Evolutionary conservation across 1,140 invertebrate genomes (phyloP).

Genomic region (Bombus balteatus): DNA sequence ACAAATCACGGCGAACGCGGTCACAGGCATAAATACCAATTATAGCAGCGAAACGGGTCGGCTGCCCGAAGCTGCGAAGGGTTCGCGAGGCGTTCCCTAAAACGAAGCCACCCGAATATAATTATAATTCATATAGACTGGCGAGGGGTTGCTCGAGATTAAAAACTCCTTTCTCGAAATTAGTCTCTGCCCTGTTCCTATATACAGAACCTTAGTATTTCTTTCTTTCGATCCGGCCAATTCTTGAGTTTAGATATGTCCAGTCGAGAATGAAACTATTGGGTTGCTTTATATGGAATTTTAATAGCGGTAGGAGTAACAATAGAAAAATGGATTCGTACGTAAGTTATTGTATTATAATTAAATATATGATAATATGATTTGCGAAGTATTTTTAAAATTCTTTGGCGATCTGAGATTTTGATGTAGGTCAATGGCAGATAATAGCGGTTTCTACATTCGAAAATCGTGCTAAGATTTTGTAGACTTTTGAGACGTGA

Average conservation of each 20-base stretch:
- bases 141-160: conserved; percentile 61
- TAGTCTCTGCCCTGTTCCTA: conserved; percentile 6
- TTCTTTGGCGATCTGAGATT: too few species aligned
- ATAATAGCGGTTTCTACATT: too few species aligned
- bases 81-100: conserved; percentile 60
- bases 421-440: too few species aligned
- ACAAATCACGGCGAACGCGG: conserved; percentile 67
- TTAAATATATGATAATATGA: too few species aligned
- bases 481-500: too few species aligned
- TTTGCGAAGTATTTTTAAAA: too few species aligned
- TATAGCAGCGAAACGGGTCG: conserved; percentile 44
- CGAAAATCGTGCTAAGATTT: too few species aligned
- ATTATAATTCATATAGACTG: conserved; percentile 69
- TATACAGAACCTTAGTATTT: background rate
- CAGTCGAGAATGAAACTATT: too few species aligned
- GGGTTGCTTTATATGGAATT: too few species aligned
- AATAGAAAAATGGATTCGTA: too few species aligned
- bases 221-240: background rate
- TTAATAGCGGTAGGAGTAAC: too few species aligned
- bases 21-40: conserved; percentile 73
- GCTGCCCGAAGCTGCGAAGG: conserved; percentile 56
- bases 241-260: background rate
- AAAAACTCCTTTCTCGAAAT: conserved; percentile 66
- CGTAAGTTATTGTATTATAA: too few species aligned
- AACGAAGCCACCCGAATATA: conserved; percentile 59